Conservation (phyloP, 2,888 invertebrate species). For the Barypeithes pellucidus region DNA sequence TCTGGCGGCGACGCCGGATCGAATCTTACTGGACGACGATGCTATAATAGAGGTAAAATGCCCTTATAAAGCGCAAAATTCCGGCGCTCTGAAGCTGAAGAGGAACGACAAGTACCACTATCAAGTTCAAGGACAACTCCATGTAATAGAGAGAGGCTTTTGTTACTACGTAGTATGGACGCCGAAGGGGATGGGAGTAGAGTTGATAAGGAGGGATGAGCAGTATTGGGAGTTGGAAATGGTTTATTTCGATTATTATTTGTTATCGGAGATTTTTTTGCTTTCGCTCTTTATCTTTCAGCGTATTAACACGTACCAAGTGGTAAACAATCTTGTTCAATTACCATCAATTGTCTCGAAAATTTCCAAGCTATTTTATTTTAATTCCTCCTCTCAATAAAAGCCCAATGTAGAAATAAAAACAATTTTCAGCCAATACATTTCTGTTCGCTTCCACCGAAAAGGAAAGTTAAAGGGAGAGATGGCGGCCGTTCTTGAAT, state of each 20-base stretch:
- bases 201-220: slow-evolving; percentile 57
- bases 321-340: background rate
- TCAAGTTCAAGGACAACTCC: slow-evolving; percentile 62
- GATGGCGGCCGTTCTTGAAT: slow-evolving; percentile 61
- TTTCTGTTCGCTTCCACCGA: slow-evolving; percentile 43
- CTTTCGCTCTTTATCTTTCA: too few relatives aligned
- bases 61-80: slow-evolving; percentile 58
- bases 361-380: background rate
- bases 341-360: background rate
- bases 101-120: slow-evolving; percentile 59
- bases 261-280: slow-evolving; percentile 58
- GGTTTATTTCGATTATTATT: slow-evolving; percentile 60
- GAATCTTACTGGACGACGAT: slow-evolving; percentile 56
- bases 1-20: slow-evolving; percentile 61
- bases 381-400: background rate
- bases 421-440: slow-evolving; percentile 16
- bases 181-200: slow-evolving; percentile 56
- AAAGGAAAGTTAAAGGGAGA: slow-evolving; percentile 53
- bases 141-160: slow-evolving; percentile 55
- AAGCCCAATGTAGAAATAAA: slow-evolving; percentile 7
- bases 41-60: slow-evolving; percentile 61
- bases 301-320: too few relatives aligned
- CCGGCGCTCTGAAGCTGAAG: slow-evolving; percentile 54
- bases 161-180: slow-evolving; percentile 62
- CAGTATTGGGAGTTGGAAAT: slow-evolving; percentile 57